phyloP scores from a whole-genome alignment of 2,888 invertebrate genomes.

The Tiliacea aurago region DNA sequence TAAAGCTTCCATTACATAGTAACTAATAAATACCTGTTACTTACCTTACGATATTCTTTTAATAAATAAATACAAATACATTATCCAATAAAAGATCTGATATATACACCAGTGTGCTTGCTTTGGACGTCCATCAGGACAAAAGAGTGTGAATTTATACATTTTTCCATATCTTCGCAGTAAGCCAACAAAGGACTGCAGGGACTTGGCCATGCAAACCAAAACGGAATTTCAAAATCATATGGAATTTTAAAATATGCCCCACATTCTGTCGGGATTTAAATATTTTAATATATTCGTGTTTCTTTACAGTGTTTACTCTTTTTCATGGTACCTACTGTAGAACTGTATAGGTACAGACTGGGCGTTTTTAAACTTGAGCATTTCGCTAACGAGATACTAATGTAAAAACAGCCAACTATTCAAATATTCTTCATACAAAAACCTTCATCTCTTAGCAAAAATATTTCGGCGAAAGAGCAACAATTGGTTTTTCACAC shows the following conservation, averaged over 20 bases:
- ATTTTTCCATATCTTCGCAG: constrained; percentile 35
- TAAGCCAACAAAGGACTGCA: constrained; percentile 45
- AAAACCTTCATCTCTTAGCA: not conserved
- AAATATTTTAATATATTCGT: constrained; percentile 41
- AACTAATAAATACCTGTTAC: not conserved
- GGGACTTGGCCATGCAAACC: constrained; percentile 41
- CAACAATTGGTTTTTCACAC: constrained; percentile 20
- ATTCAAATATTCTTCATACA: not conserved
- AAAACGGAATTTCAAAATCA: constrained; percentile 42
- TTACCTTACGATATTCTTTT: not conserved
- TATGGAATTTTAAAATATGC: constrained; percentile 63
- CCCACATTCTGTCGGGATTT: constrained; percentile 48
- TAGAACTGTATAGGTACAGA: constrained; percentile 8
- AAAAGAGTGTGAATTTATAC: constrained; percentile 39
- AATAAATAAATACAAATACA: not conserved
- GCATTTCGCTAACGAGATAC: not conserved
- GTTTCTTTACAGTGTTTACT: constrained; percentile 38
- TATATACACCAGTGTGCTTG: not conserved
- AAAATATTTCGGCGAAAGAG: constrained; percentile 13
- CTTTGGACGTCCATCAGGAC: not conserved
- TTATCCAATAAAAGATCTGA: not conserved
- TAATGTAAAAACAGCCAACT: not conserved
- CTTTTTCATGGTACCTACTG: constrained; percentile 7
- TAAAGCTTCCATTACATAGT: not conserved
- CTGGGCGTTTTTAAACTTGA: not conserved